Evolutionary conservation across 2,797 vertebrate genomes (phyloP).

Genomic region (Macropus fuliginosus): DNA sequence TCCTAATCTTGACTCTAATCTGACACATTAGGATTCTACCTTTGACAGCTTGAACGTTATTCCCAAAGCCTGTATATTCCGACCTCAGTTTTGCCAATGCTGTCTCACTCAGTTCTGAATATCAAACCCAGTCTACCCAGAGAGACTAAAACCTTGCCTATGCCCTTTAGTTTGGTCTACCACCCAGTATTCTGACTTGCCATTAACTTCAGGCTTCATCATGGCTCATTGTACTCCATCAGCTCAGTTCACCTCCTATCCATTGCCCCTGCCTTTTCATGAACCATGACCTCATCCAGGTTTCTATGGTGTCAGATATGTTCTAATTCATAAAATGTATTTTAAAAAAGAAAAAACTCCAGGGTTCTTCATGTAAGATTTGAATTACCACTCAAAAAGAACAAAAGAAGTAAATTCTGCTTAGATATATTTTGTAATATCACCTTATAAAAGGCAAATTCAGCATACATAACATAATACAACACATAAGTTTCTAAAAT

Average conservation of each 20-base stretch:
- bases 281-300: not conserved
- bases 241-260: not conserved
- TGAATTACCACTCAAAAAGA: not conserved
- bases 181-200: not conserved
- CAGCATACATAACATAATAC: constrained; percentile 44
- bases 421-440: constrained; percentile 45
- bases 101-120: not conserved
- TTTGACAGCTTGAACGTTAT: not conserved
- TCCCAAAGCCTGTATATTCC: not conserved
- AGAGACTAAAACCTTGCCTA: not conserved
- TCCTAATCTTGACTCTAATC: not conserved
- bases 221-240: not conserved
- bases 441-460: constrained; percentile 23
- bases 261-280: not conserved
- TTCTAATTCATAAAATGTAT: not conserved
- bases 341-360: not conserved
- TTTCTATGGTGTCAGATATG: not conserved
- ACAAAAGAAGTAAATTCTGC: not conserved
- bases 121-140: not conserved
- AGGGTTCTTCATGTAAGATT: not conserved
- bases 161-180: not conserved
- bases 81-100: not conserved
- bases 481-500: constrained; percentile 42
- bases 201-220: not conserved
- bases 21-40: not conserved